phyloP scores from a whole-genome alignment of 2,797 vertebrate genomes.

The Atherinosoma microstoma region DNA sequence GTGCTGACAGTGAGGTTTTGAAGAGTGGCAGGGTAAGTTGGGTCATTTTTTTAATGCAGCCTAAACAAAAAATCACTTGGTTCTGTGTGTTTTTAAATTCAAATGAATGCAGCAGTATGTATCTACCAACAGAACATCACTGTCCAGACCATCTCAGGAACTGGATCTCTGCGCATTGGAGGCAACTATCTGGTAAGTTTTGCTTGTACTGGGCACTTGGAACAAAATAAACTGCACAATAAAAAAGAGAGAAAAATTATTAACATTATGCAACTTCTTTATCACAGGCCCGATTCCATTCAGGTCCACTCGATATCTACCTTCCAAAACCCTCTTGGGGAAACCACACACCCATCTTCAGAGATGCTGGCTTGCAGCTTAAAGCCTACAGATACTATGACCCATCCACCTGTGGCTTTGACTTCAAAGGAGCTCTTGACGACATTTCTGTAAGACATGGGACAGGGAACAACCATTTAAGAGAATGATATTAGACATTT shows the following conservation, averaged over 20 bases:
- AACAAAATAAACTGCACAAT: neutral
- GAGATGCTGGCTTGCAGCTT: conserved; percentile 94
- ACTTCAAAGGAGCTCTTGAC: conserved; percentile 92
- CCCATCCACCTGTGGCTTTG: conserved; percentile 94
- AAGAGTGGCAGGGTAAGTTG: conserved; percentile 91
- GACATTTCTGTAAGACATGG: conserved; percentile 92
- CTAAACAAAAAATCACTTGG: neutral
- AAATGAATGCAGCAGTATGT: conserved; percentile 10
- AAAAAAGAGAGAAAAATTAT: neutral
- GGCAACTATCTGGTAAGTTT: conserved; percentile 92
- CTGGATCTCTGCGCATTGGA: conserved; percentile 93
- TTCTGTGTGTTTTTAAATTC: neutral
- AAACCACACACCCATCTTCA: conserved; percentile 98
- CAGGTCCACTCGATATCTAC: conserved; percentile 88
- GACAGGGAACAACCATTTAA: neutral
- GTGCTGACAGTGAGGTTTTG: conserved; percentile 90
- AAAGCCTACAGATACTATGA: conserved; percentile 96
- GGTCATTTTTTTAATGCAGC: neutral
- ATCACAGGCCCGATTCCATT: conserved; percentile 92
- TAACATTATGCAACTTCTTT: neutral
- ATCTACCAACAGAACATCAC: conserved; percentile 87
- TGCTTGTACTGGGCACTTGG: neutral
- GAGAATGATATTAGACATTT: too few relatives aligned
- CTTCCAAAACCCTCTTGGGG: conserved; percentile 98
- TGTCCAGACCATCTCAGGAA: conserved; percentile 97